phyloP scores from a whole-genome alignment of 2,113 vertebrate genomes.

The Lamprologus sp. region DNA sequence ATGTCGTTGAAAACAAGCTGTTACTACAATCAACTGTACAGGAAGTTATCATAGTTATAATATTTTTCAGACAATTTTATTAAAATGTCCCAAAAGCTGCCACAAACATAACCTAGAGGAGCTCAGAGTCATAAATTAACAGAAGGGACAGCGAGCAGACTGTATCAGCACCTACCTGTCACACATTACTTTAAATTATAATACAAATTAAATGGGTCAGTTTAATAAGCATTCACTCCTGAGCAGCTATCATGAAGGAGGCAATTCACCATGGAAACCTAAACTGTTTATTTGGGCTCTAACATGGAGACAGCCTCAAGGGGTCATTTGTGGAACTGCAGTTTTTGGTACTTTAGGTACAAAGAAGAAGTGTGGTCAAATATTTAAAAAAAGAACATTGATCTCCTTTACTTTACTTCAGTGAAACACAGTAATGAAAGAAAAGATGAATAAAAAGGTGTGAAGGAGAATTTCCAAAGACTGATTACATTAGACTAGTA shows the following conservation, averaged over 20 bases:
- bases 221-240: neutral
- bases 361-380: neutral
- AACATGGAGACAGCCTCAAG: neutral
- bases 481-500: neutral
- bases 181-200: neutral
- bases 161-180: neutral
- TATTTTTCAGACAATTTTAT: neutral
- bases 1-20: neutral
- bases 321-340: neutral
- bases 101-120: neutral
- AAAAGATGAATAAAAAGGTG: neutral
- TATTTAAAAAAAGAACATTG: neutral
- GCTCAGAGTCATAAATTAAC: neutral
- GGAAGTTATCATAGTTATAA: neutral
- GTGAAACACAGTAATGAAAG: neutral
- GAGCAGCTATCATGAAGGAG: neutral
- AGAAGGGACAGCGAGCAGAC: neutral
- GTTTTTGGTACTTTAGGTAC: neutral
- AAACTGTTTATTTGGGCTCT: neutral
- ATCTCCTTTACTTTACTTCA: neutral
- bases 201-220: neutral
- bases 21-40: neutral
- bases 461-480: neutral
- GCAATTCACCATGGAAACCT: neutral
- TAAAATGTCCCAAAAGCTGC: neutral